Base-by-base conservation (phyloP, 2,113 vertebrate species). In the Holacanthus passer region DNA sequence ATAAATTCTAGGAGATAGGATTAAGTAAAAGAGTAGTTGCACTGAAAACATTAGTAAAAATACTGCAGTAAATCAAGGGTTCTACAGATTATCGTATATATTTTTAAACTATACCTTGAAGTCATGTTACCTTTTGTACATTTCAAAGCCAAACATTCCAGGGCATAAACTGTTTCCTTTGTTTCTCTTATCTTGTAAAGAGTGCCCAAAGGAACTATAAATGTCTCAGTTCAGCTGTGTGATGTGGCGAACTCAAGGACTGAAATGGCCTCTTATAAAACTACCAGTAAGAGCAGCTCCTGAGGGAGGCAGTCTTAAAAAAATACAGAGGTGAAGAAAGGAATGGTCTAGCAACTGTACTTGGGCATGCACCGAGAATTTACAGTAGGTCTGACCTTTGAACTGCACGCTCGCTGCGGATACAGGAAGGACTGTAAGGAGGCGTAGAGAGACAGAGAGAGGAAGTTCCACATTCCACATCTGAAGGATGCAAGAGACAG, bases 381-480 rank as follows among this genome's bases (percentile, higher is more conserved):
- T 86, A 87, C 82, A 88, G 91, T 86, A 53, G 43, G 66, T 53
- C 37, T 78, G 75, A 90, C 80, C 82, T 93, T 70, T 87, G 78
- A 84, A 82, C 75, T 75, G 66, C 63, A 35, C 10, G 5, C 74
- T 77, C 29, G 41, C 62, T 27, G 6, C 58, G 79, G 75, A 81
- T 73, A 91, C 87, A 92, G 90, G 92, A 95, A 93, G 88, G 74
- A 70, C 87, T 67, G 63, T 41, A 63, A 87, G 85, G 70, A 86
- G 81, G 70, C 59, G 16, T 5, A 32, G 81, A 73, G 58, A 81
- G 82, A 67, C 65, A 48, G 82, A 83, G 76, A 65, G 50, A 91
- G 94, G 93, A 95, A 95, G 92, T 78, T 91, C 78, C 89, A 89
- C 85, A 90, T 92, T 87, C 90, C 84, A 53, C 82, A 39, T 87